Evolutionary conservation across 2,888 invertebrate genomes (phyloP), one percentile per base, ranked within the genome.

Genomic region (Colletes collaris): DNA sequence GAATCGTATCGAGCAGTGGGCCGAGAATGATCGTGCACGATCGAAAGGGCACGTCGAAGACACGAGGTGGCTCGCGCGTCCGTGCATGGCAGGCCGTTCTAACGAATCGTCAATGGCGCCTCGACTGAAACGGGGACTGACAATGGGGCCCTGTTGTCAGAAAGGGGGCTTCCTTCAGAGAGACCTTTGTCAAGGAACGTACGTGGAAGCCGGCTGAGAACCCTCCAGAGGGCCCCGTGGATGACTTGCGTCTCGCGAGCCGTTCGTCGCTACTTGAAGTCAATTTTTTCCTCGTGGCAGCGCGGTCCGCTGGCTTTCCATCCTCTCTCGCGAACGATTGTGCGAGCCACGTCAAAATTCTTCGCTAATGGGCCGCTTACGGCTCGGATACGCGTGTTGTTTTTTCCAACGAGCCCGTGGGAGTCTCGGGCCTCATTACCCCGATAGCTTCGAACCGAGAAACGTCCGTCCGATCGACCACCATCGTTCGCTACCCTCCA

Each of bases 131-230:
- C 82, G 76, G 74, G 87, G 81, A 69, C 76, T 81, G 84, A 91
- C 92, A 91, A 92, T 91, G 86, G 89, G 86, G 83, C 84, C 88
- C 87, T 87, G 91, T 91, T 91, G 91, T 90, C 87, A 87, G 87
- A 80, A 88, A 85, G 83, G 86, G 86, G 81, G 85, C 85, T 90
- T 88, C 85, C 87, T 87, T 88, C 79, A 71, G 84, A 79, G 84
- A 83, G 84, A 84, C 87, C 89, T 88, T 87, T 87, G 88, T 88
- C 86, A 86, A 60, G 85, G 79, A 83, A 86, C 83, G 79, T 83
- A 81, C 83, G 83, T 77, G 83, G 82, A 88, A 86, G 80, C 82
- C 82, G 79, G 75, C 85, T 81, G 86, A 87, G 86, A 78, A 85
- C 77, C 79, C 84, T 87, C 84, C 8, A 70, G 83, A 89, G 87